Evolutionary conservation across 2,888 invertebrate genomes (phyloP).

Genomic region (Drosophila affinis): DNA sequence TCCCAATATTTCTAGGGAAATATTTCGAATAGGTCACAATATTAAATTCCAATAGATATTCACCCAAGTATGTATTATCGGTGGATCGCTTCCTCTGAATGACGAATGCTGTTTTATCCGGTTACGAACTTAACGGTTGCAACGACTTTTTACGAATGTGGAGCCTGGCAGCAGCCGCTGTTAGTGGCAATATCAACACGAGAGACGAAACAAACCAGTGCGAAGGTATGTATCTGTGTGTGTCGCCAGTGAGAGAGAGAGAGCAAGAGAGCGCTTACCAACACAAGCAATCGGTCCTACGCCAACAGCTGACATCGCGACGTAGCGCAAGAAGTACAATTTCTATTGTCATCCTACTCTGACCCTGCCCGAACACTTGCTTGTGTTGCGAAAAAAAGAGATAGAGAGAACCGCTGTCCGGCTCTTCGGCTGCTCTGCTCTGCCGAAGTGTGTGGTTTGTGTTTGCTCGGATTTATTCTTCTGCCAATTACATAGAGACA

Average conservation of each 20-base stretch:
- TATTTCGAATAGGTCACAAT: conserved; percentile 9
- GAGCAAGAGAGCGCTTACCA: conserved; percentile 1
- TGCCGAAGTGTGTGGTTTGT: background rate
- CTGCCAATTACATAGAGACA: conserved; percentile 49
- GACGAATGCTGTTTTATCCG: background rate
- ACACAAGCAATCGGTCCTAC: conserved; percentile 27
- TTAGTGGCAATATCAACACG: background rate
- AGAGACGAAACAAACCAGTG: conserved; percentile 4
- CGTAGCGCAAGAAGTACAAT: conserved; percentile 48
- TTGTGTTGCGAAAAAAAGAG: background rate
- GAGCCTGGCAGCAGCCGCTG: background rate
- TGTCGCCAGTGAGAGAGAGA: conserved; percentile 11
- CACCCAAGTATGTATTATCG: conserved; percentile 43
- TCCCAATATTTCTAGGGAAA: background rate
- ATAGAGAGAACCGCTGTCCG: conserved; percentile 1
- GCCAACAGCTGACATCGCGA: conserved; percentile 19
- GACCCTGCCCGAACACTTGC: background rate
- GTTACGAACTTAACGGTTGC: conserved; percentile 20
- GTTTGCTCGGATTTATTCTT: conserved; percentile 28
- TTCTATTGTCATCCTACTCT: conserved; percentile 42
- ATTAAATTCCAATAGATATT: conserved; percentile 49
- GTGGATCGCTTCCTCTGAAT: background rate
- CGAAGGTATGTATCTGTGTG: background rate
- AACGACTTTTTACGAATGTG: conserved; percentile 8
- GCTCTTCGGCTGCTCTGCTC: background rate